Evolutionary conservation across 2,888 invertebrate species (phyloP).

Genomic region (Abrostola tripartita): DNA sequence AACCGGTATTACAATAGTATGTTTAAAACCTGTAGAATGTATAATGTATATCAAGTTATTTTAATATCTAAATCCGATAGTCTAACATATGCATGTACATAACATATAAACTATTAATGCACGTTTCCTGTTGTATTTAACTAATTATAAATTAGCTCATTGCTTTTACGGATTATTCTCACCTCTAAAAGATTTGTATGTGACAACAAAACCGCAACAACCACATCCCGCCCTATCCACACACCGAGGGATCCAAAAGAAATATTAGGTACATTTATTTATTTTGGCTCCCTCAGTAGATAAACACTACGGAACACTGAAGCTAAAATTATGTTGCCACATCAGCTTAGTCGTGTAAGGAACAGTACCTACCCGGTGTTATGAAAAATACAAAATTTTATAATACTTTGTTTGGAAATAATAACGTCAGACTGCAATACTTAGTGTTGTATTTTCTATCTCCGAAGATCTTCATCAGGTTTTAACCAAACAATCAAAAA

Average conservation of each 20-base stretch:
- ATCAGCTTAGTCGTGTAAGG: constrained; percentile 4
- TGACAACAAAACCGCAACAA: constrained; percentile 5
- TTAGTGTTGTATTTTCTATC: too few relatives aligned
- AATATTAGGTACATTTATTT: constrained; percentile 6
- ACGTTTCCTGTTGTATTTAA: neutral
- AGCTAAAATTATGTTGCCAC: constrained; percentile 6
- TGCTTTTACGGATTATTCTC: neutral
- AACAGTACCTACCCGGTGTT: constrained; percentile 2
- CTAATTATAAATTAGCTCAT: neutral
- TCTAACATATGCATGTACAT: too few relatives aligned
- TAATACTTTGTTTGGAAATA: neutral
- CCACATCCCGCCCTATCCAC: constrained; percentile 4
- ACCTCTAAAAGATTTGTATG: constrained; percentile 6
- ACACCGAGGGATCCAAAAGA: constrained; percentile 5
- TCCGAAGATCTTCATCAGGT: too few relatives aligned
- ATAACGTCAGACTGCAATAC: too few relatives aligned
- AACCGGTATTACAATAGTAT: too few relatives aligned
- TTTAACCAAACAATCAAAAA: too few relatives aligned
- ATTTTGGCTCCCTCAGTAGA: constrained; percentile 7
- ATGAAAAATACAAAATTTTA: neutral
- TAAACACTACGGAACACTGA: constrained; percentile 3
- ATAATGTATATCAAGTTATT: too few relatives aligned
- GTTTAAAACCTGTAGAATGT: too few relatives aligned
- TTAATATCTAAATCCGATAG: too few relatives aligned
- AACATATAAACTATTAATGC: too few relatives aligned